These are phyloP conservation scores for Rhabdomys pumilio DNA, from an alignment of 2,797 vertebrate species.

Conservation along the genomic window DNA sequence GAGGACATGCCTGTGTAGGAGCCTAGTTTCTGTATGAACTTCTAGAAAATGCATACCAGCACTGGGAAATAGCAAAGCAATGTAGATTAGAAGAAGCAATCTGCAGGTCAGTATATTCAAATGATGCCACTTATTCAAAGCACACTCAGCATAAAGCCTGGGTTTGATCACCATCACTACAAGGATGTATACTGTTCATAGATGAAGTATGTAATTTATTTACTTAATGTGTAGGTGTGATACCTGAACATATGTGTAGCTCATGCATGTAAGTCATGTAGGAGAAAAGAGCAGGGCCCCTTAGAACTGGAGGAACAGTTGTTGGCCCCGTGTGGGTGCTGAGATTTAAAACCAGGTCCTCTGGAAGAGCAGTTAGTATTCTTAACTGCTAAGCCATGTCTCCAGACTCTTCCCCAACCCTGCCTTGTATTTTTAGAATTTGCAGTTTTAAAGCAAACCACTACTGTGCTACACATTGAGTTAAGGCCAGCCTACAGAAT, in stretches of 20 bases:
- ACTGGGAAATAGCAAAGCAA: background rate
- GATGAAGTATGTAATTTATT: background rate
- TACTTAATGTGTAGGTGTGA: background rate
- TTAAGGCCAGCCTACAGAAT: background rate
- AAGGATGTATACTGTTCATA: background rate
- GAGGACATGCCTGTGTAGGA: background rate
- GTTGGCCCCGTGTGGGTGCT: background rate
- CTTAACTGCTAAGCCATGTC: background rate
- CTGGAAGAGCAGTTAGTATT: background rate
- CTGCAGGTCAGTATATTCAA: background rate
- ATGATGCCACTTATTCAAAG: background rate
- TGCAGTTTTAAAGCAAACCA: background rate
- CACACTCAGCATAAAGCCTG: background rate
- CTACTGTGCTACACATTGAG: background rate
- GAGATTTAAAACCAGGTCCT: background rate
- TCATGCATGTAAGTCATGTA: background rate
- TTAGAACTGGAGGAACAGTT: background rate
- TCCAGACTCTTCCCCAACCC: background rate
- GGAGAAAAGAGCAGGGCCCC: background rate
- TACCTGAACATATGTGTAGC: too few species aligned
- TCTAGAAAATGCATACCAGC: background rate
- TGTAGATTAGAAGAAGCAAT: accelerated
- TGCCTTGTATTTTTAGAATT: background rate
- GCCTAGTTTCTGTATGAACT: background rate
- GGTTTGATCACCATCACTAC: background rate